Conservation (phyloP, 2,888 invertebrate genomes). For the Tenthredo distinguenda region DNA sequence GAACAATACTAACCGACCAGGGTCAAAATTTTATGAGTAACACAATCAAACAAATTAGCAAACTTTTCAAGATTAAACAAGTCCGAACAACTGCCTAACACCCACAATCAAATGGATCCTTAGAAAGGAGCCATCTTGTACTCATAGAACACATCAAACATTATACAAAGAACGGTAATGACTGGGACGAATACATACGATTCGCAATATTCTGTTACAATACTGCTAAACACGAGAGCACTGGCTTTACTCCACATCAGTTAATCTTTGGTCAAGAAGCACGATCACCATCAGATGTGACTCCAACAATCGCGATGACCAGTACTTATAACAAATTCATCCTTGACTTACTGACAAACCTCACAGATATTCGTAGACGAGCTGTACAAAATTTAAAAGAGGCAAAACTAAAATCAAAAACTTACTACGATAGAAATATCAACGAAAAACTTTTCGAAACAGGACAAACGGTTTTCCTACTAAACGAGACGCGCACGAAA, state of each 20-base stretch:
- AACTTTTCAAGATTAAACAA: neutral
- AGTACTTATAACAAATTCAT: too few species aligned
- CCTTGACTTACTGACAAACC: too few species aligned
- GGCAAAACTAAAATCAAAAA: too few species aligned
- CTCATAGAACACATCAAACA: too few species aligned
- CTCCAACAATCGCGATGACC: neutral
- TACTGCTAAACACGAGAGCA: too few species aligned
- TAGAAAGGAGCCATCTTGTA: neutral
- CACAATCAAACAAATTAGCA: neutral
- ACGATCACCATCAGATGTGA: neutral
- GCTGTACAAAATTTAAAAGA: too few species aligned
- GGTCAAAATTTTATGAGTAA: neutral
- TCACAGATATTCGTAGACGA: too few species aligned
- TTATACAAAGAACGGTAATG: too few species aligned
- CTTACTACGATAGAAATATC: too few species aligned
- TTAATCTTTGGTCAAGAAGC: constrained; percentile 38
- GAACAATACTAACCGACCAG: too few species aligned
- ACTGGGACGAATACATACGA: too few species aligned
- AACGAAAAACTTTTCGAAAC: neutral
- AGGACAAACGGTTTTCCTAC: constrained; percentile 3
- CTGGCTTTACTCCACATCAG: neutral
- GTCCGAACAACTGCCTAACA: neutral
- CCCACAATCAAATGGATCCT: neutral
- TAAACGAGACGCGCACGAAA: constrained; percentile 28
- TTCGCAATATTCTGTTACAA: too few species aligned